These are phyloP conservation scores for Mimumesa dahlbomi DNA, from an alignment of 2,888 invertebrate species.

Conservation along the genomic window DNA sequence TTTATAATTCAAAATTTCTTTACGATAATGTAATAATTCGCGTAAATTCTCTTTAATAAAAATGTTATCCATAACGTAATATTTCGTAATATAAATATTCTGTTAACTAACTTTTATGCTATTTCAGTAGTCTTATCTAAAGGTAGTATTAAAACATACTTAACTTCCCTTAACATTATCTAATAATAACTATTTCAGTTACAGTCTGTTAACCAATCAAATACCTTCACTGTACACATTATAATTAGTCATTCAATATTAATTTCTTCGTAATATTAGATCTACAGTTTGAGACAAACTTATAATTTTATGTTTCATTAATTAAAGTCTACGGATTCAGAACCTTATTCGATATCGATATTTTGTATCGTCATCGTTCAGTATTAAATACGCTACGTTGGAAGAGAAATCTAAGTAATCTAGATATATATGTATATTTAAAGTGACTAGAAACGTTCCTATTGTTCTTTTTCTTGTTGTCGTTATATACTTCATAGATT, in stretches of 20 bases:
- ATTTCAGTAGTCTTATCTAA: conserved; percentile 29
- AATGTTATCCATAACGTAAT: conserved; percentile 35
- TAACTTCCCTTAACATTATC: conserved; percentile 33
- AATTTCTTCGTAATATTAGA: conserved; percentile 49
- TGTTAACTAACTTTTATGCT: conserved; percentile 40
- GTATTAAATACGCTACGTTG: conserved; percentile 61
- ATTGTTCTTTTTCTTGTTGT: conserved; percentile 45
- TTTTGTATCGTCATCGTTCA: no score
- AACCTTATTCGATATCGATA: conserved; percentile 39
- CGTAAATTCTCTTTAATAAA: conserved; percentile 46
- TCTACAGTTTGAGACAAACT: conserved; percentile 57
- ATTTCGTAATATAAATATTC: conserved; percentile 34
- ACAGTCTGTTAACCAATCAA: conserved; percentile 45
- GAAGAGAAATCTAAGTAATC: conserved; percentile 58
- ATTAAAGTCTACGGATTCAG: conserved; percentile 37
- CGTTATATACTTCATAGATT: conserved; percentile 40
- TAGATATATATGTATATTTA: conserved; percentile 59
- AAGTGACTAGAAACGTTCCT: conserved; percentile 75
- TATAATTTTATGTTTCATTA: conserved; percentile 27
- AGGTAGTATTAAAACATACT: conserved; percentile 36
- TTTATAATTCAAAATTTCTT: conserved; percentile 21
- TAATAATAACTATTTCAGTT: conserved; percentile 32
- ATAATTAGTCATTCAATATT: conserved; percentile 42
- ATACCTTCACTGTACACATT: conserved; percentile 44
- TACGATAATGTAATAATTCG: conserved; percentile 38